These are phyloP conservation scores for Platanista minor DNA, from an alignment of 2,113 vertebrate genomes.

Conservation along the genomic window DNA sequence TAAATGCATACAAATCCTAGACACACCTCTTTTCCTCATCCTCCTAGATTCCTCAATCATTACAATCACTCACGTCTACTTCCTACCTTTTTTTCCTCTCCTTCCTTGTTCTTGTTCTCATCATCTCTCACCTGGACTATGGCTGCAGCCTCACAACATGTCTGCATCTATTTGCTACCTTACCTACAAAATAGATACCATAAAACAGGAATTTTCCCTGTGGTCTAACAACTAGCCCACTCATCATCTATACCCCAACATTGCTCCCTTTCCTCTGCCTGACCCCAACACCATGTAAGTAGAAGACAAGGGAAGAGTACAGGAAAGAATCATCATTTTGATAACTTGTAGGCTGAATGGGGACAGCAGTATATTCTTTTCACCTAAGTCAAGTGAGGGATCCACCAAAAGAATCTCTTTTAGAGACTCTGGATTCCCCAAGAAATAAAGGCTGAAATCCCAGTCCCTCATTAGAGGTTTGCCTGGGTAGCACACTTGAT, in stretches of 20 bases:
- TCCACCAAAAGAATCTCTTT: neutral
- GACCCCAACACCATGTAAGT: neutral
- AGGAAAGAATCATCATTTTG: neutral
- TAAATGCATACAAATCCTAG: neutral
- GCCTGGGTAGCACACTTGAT: neutral
- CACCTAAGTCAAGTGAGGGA: neutral
- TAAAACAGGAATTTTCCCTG: neutral
- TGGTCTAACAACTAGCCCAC: neutral
- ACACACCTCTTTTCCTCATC: neutral
- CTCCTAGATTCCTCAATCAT: neutral
- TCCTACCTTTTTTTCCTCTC: neutral
- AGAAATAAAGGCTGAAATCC: neutral
- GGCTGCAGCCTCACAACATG: neutral
- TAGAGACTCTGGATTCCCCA: neutral
- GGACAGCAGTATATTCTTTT: neutral
- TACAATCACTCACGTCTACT: neutral
- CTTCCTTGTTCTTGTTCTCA: neutral
- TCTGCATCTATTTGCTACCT: neutral
- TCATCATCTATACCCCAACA: neutral
- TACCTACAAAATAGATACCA: neutral
- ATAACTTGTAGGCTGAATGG: neutral
- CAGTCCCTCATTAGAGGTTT: neutral
- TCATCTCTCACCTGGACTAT: neutral
- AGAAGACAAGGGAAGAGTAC: neutral
- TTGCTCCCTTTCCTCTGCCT: neutral